phyloP scores from a whole-genome alignment of 2,113 vertebrate species.

The Phalacrocorax carbo region DNA sequence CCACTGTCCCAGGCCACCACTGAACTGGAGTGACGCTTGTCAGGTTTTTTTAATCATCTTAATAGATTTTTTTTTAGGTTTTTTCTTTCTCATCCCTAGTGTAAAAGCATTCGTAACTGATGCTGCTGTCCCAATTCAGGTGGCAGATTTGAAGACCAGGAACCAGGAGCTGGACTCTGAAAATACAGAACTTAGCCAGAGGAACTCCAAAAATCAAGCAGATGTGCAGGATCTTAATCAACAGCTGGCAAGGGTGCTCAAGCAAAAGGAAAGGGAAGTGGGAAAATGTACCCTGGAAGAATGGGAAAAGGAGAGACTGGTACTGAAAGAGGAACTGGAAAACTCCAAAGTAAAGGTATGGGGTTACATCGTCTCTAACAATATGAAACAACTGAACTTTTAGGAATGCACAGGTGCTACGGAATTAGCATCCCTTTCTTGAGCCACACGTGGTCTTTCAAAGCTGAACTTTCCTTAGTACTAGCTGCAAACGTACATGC shows the following conservation, averaged over 20 bases:
- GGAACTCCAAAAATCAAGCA: constrained; percentile 77
- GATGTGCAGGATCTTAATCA: constrained; percentile 77
- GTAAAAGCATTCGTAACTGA: background rate
- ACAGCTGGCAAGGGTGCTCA: constrained; percentile 72
- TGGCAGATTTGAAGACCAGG: constrained; percentile 79
- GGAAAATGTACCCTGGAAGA: constrained; percentile 42
- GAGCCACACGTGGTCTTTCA: background rate
- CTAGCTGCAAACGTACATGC: rapidly evolving
- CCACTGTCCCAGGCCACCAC: background rate
- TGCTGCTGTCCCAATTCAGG: constrained; percentile 66
- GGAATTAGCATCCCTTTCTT: background rate
- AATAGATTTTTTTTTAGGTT: too few relatives aligned
- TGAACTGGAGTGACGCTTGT: background rate
- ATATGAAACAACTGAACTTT: rapidly evolving
- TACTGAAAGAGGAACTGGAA: constrained; percentile 72
- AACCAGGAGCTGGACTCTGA: constrained; percentile 84
- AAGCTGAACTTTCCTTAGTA: background rate
- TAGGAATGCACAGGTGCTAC: background rate
- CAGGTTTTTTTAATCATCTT: background rate
- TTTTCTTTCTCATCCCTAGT: background rate
- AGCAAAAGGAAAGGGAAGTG: constrained; percentile 68
- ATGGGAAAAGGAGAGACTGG: constrained; percentile 64
- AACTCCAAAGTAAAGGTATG: constrained; percentile 65
- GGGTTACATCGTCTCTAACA: rapidly evolving
- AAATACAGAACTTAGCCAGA: constrained; percentile 79